Evolutionary conservation across 2,888 invertebrate species (phyloP), one percentile per base, ranked within the genome.

Genomic region (Chaetogeoica ovagalla): DNA sequence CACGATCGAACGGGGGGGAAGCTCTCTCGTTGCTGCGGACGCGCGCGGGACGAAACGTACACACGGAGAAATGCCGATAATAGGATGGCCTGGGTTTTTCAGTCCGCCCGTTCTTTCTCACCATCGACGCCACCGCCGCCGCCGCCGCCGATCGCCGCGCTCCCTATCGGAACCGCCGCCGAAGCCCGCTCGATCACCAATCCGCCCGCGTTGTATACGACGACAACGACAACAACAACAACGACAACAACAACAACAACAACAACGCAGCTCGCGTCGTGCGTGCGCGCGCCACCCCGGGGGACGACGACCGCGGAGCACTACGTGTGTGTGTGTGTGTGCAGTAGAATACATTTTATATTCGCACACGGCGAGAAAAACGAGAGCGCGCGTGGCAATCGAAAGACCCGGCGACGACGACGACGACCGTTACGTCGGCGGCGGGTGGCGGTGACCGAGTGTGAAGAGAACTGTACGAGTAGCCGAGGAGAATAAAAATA

Each of bases 1-100:
- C 57, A 66, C 57, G 57, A 63, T 52, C 57, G 66, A 57, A 57
- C 57, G 75, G 57, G 30, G 75, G 57, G 30, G 62, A 55, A 69
- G 69, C 39, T 55, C 15, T 23, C 48, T 48, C 59, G 59, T 11
- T 55, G 19, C n/a, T 6, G 57, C 19, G 1, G n/a, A 62, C 37
- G 77, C 62, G 77, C 70, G 77, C 77, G 77, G 77, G 62, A 79
- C 77, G 77, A 79, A 77, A 79, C 77, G 77, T 79, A 79, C 77
- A 70, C 70, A 9, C 30, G 70, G 77, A 70, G 77, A 79, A 79
- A 79, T 70, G 77, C 77, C 77, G 77, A 79, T 79, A 79, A 79
- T 79, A 63, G 77, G 77, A 79, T 79, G 77, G 70, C 70, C 77
- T 71, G 77, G 57, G 71, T 66, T 66, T 77, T 71, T 71, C 66